These are phyloP conservation scores for Telenomus remus DNA, from an alignment of 1,140 invertebrate genomes.

Conservation along the genomic window DNA sequence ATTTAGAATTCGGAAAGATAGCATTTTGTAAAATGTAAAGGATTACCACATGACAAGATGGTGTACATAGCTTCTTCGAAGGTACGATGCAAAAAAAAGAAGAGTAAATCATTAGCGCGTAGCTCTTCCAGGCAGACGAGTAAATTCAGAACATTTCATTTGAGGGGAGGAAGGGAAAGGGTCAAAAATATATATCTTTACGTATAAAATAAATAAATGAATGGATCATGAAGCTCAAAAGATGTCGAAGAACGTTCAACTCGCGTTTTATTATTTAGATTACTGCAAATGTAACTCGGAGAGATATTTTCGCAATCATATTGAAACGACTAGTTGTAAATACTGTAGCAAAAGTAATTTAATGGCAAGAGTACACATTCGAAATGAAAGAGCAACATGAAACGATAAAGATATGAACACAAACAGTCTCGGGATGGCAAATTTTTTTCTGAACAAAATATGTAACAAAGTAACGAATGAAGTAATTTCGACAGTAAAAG, in stretches of 20 bases:
- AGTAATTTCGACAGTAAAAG: constrained; percentile 26
- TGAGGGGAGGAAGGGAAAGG: neutral
- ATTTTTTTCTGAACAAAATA: constrained; percentile 10
- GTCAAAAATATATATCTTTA: constrained; percentile 23
- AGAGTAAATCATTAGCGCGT: constrained; percentile 40
- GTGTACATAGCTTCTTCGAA: constrained; percentile 44
- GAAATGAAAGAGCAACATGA: constrained; percentile 8
- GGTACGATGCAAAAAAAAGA: constrained; percentile 12
- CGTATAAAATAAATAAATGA: constrained; percentile 20
- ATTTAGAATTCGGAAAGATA: constrained; percentile 16
- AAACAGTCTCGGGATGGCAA: constrained; percentile 10
- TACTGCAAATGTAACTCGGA: constrained; percentile 26
- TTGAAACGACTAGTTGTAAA: constrained; percentile 46
- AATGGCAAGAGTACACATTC: constrained; percentile 15
- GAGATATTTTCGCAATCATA: constrained; percentile 51
- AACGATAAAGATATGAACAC: neutral
- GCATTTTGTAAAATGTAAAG: constrained; percentile 45
- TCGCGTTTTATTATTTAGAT: constrained; percentile 33
- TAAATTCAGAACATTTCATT: constrained; percentile 16
- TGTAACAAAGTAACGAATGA: constrained; percentile 17
- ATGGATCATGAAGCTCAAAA: constrained; percentile 42
- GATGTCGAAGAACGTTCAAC: constrained; percentile 19
- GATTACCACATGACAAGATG: constrained; percentile 31
- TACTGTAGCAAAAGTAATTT: constrained; percentile 42
- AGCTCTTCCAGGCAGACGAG: constrained; percentile 22